Conservation (phyloP, 2,888 invertebrate species). For the Megaustenia siamemsis region DNA sequence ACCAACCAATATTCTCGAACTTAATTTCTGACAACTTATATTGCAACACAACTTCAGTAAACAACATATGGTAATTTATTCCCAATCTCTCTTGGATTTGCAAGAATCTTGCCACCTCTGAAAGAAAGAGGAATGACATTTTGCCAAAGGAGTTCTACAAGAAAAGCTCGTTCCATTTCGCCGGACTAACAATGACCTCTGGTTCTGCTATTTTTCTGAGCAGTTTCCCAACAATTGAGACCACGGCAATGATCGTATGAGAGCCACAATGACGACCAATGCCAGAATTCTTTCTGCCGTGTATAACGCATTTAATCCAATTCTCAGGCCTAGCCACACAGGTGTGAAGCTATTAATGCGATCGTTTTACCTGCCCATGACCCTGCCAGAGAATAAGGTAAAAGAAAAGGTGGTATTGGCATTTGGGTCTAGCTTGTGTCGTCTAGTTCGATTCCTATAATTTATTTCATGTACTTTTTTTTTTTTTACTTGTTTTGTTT, state of each 20-base stretch:
- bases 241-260: background rate
- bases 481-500: no score
- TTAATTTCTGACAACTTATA: no score
- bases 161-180: background rate
- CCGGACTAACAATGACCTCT: background rate
- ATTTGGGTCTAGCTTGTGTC: no score
- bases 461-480: no score
- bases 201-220: background rate
- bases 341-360: conserved; percentile 3
- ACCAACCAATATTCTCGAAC: no score
- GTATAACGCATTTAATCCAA: conserved; percentile 31
- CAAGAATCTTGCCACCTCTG: background rate
- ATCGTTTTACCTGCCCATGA: conserved; percentile 3
- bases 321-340: background rate
- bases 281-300: background rate
- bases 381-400: no score
- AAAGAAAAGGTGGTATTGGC: no score
- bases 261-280: background rate
- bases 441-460: no score
- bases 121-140: background rate
- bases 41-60: no score
- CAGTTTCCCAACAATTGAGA: background rate
- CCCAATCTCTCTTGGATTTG: background rate
- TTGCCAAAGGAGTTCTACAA: background rate
- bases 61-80: no score